Evolutionary conservation across 2,797 vertebrate species (phyloP).

Genomic region (Cossypha heuglini): DNA sequence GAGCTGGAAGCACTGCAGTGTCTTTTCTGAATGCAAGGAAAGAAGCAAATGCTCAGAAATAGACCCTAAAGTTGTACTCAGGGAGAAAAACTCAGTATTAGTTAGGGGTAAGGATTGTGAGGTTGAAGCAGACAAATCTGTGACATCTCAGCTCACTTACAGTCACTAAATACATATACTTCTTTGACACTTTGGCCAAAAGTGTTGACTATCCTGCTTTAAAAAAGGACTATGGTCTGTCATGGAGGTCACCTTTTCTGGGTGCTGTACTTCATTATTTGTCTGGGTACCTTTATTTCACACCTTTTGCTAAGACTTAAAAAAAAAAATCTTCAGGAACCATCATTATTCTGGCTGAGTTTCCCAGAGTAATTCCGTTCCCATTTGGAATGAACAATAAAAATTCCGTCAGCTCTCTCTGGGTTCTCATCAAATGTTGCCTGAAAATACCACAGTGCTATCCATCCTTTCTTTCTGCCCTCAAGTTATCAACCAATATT

Average conservation of each 20-base stretch:
- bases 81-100: neutral
- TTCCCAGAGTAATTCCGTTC: neutral
- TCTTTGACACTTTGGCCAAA: neutral
- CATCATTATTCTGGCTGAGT: neutral
- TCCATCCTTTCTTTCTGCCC: neutral
- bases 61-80: neutral
- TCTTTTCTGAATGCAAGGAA: neutral
- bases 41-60: neutral
- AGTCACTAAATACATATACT: no score
- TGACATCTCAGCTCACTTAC: neutral
- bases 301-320: neutral
- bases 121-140: neutral
- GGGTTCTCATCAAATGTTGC: neutral
- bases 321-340: neutral
- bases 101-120: neutral
- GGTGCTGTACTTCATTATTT: neutral
- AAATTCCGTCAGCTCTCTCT: neutral
- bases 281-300: neutral
- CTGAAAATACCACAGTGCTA: neutral
- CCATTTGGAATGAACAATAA: neutral
- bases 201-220: neutral
- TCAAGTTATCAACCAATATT: neutral
- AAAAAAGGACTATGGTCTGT: neutral
- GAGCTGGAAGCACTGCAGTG: neutral
- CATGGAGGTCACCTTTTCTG: neutral